Conservation (phyloP, 2,797 vertebrate genomes). For the Mastacembelus armatus region DNA sequence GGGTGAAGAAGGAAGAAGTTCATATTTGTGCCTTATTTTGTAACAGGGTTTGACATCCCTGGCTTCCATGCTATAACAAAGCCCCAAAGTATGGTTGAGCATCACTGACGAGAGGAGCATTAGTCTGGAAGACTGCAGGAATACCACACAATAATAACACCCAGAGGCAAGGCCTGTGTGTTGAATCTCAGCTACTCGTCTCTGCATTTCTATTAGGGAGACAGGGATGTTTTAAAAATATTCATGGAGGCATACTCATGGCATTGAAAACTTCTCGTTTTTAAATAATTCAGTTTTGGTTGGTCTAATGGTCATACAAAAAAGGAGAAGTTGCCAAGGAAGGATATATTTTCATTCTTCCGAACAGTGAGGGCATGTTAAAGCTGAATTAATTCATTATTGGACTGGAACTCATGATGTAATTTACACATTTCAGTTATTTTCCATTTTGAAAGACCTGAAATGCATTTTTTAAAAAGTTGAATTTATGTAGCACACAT, state of each 20-base stretch:
- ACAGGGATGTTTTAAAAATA: conserved; percentile 29
- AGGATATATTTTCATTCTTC: background rate
- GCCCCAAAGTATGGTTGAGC: conserved; percentile 66
- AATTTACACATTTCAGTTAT: background rate
- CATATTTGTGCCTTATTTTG: conserved; percentile 67
- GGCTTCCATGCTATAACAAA: conserved; percentile 64
- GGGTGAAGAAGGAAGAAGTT: conserved; percentile 33
- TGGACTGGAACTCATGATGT: background rate
- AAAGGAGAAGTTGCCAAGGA: conserved; percentile 2
- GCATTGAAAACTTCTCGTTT: conserved; percentile 16
- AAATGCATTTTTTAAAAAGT: background rate
- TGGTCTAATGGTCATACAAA: conserved; percentile 3
- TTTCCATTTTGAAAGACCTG: background rate
- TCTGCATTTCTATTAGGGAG: conserved; percentile 40
- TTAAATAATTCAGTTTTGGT: conserved; percentile 10
- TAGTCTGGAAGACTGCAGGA: conserved; percentile 70
- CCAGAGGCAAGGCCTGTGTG: conserved; percentile 67
- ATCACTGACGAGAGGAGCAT: conserved; percentile 62
- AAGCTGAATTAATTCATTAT: conserved; percentile 7
- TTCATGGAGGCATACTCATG: conserved; percentile 6
- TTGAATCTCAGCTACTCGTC: conserved; percentile 21
- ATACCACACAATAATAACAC: conserved; percentile 74
- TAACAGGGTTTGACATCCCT: conserved; percentile 71
- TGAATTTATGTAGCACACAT: background rate
- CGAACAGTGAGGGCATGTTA: conserved; percentile 8